Evolutionary conservation across 2,113 vertebrate species (phyloP).

Genomic region (Grantiella picta): DNA sequence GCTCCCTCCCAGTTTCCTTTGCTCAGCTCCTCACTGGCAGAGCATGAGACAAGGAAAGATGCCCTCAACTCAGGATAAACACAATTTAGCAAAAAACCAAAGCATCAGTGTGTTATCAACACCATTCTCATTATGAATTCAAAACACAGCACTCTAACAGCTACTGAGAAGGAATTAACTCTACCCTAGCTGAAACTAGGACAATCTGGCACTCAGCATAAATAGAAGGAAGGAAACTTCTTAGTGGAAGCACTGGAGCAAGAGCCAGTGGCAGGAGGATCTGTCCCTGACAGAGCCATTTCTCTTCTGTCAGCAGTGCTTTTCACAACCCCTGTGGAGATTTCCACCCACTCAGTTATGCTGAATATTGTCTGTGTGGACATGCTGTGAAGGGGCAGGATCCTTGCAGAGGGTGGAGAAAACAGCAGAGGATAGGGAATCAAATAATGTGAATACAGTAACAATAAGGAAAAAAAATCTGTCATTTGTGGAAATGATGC

Average conservation of each 20-base stretch:
- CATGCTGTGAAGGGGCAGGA: background rate
- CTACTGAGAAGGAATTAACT: background rate
- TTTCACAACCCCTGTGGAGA: background rate
- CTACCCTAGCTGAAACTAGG: background rate
- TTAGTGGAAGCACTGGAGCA: background rate
- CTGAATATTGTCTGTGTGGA: background rate
- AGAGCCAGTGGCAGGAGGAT: background rate
- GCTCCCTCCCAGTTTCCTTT: background rate
- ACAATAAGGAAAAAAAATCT: background rate
- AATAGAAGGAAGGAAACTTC: background rate
- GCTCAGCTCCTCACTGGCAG: background rate
- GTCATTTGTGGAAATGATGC: background rate
- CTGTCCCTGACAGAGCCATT: background rate
- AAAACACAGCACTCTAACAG: background rate
- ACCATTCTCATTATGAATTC: background rate
- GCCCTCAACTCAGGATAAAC: background rate
- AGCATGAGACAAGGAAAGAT: background rate
- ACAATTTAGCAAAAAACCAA: background rate
- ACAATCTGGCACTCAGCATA: background rate
- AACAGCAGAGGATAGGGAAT: background rate
- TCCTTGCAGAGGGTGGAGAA: background rate
- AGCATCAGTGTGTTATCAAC: background rate
- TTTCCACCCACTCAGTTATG: background rate
- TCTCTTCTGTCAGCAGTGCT: background rate
- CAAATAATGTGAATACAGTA: background rate